Evolutionary conservation across 2,888 invertebrate genomes (phyloP).

Genomic region (Hedychridium roseum): DNA sequence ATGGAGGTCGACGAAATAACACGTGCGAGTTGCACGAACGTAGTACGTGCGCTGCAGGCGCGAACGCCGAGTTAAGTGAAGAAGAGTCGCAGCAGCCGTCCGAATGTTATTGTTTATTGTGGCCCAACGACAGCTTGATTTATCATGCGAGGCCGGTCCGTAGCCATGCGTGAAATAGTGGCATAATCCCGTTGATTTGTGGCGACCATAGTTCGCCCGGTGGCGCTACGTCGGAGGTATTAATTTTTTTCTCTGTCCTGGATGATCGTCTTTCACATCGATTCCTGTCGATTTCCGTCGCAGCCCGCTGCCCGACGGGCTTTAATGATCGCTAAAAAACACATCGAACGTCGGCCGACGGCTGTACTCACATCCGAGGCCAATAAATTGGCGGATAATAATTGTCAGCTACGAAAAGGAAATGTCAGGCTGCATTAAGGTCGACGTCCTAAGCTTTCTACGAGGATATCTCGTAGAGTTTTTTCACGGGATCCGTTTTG

Average conservation of each 20-base stretch:
- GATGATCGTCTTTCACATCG: conserved; percentile 1
- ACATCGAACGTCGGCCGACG: no score
- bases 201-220: conserved; percentile 55
- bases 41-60: conserved; percentile 22
- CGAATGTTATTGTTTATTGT: conserved; percentile 59
- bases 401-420: neutral
- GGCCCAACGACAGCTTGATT: conserved; percentile 57
- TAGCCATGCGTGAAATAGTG: conserved; percentile 59
- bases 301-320: neutral
- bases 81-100: conserved; percentile 50
- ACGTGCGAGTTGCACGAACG: conserved; percentile 32
- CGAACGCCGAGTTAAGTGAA: conserved; percentile 47
- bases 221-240: conserved; percentile 52
- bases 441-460: no score
- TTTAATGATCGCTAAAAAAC: no score
- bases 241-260: conserved; percentile 36
- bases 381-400: no score
- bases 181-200: conserved; percentile 62
- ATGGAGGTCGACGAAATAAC: conserved; percentile 39
- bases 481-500: no score
- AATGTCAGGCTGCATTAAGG: no score
- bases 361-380: no score
- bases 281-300: conserved; percentile 20
- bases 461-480: no score
- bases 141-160: conserved; percentile 52